These are phyloP conservation scores for Peromyscus maniculatus DNA, from an alignment of 2,113 vertebrate species.

Conservation along the genomic window DNA sequence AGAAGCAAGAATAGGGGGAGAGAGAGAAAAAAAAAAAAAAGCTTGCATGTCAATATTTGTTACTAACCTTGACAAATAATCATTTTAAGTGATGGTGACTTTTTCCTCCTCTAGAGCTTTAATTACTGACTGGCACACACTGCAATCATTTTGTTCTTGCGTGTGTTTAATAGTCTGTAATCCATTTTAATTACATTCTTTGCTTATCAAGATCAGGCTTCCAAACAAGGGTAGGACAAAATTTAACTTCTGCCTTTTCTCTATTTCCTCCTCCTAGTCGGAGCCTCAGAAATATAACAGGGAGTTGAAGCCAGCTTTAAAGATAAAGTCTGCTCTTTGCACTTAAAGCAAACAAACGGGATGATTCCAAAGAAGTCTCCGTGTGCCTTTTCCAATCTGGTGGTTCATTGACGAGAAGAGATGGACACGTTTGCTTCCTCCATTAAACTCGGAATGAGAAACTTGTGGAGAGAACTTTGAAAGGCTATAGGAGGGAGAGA, in stretches of 20 bases:
- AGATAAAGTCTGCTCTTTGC: slow-evolving; percentile 38
- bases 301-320: slow-evolving; percentile 61
- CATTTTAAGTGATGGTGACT: slow-evolving; percentile 72
- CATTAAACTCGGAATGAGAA: slow-evolving; percentile 1
- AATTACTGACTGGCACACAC: slow-evolving; percentile 76
- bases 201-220: slow-evolving; percentile 77
- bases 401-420: not conserved
- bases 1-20: slow-evolving; percentile 48
- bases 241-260: slow-evolving; percentile 57
- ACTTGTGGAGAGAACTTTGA: not conserved
- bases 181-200: slow-evolving; percentile 83
- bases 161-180: slow-evolving; percentile 81
- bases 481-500: not conserved
- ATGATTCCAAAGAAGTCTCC: slow-evolving; percentile 1
- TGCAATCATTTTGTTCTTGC: slow-evolving; percentile 84
- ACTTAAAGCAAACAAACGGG: slow-evolving; percentile 14
- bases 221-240: slow-evolving; percentile 72
- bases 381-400: not conserved
- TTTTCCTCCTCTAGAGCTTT: slow-evolving; percentile 82
- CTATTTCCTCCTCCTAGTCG: not conserved
- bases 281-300: slow-evolving; percentile 55
- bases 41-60: slow-evolving; percentile 80
- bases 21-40: slow-evolving; percentile 50
- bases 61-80: slow-evolving; percentile 81
- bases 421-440: not conserved